Percentiles rank a stretch among this genome's conserved stretches.
Conservation (phyloP, 2,888 invertebrate genomes). For the Microctonus brassicae region DNA sequence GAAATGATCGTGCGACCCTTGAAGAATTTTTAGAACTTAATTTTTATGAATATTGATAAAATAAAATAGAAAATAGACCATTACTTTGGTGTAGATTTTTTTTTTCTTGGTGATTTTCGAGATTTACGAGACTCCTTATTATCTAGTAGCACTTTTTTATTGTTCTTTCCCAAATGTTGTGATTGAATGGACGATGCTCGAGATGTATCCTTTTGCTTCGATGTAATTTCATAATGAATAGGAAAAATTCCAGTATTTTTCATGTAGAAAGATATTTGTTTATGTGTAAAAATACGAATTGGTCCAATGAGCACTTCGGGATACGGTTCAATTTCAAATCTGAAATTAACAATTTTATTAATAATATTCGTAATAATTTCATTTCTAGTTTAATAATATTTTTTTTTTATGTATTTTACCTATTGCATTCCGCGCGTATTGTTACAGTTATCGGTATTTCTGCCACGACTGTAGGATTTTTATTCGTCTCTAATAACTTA, state of each 20-base stretch:
- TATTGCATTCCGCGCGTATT: slow-evolving; percentile 50
- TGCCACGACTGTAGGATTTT: slow-evolving; percentile 49
- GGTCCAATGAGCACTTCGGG: slow-evolving; percentile 75
- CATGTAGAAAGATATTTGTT: slow-evolving; percentile 72
- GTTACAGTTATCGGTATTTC: slow-evolving; percentile 58
- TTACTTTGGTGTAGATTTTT: slow-evolving; percentile 21
- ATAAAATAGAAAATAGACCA: neutral
- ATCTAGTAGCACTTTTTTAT: slow-evolving; percentile 31
- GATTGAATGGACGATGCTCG: slow-evolving; percentile 11
- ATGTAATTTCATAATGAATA: slow-evolving; percentile 70
- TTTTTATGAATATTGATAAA: neutral
- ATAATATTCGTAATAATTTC: neutral
- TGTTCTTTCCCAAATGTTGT: slow-evolving; percentile 39
- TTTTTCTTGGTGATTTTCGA: slow-evolving; percentile 43
- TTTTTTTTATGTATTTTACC: slow-evolving; percentile 42
- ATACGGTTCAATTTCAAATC: slow-evolving; percentile 74
- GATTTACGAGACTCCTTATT: slow-evolving; percentile 39
- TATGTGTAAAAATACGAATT: slow-evolving; percentile 72
- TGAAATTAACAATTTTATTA: slow-evolving; percentile 52
- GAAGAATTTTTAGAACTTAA: neutral
- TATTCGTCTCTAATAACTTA: slow-evolving; percentile 52
- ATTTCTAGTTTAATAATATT: slow-evolving; percentile 49
- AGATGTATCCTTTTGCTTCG: slow-evolving; percentile 17
- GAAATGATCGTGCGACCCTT: slow-evolving; percentile 13
- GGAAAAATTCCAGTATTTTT: slow-evolving; percentile 76